Conservation (phyloP, 2,797 vertebrate genomes). For the Euphonia xanthogaster region DNA sequence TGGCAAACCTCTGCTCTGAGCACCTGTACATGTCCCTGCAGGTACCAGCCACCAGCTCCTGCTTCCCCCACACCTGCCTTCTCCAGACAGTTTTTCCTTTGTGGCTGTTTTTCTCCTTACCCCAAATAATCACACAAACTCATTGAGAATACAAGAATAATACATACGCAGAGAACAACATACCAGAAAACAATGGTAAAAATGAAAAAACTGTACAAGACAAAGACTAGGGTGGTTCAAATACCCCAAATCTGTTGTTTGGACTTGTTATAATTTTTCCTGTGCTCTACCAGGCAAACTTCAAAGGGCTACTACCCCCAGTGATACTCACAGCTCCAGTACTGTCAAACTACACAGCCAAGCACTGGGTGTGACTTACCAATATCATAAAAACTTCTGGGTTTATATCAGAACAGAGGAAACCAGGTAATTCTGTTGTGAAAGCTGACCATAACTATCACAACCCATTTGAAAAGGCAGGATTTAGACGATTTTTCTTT, state of each 20-base stretch:
- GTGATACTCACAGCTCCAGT: neutral
- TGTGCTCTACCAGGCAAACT: neutral
- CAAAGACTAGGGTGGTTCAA: neutral
- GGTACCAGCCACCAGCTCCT: neutral
- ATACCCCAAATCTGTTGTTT: neutral
- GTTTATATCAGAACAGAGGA: neutral
- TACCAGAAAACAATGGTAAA: neutral
- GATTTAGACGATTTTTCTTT: neutral
- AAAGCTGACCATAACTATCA: neutral
- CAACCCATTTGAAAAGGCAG: neutral
- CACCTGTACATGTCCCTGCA: neutral
- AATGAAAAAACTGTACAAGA: neutral
- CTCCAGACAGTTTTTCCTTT: neutral
- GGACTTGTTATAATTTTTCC: neutral
- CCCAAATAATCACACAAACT: neutral
- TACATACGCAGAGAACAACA: neutral
- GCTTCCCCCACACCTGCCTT: neutral
- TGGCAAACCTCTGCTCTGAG: neutral
- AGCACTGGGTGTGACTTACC: neutral
- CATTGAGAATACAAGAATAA: neutral
- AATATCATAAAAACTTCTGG: neutral
- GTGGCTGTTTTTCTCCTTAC: neutral
- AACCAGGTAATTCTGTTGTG: neutral
- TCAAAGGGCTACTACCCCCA: neutral
- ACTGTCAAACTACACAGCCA: neutral